phyloP scores from a whole-genome alignment of 64 coral and sea anemone genomes.

The Actinia tenebrosa region DNA sequence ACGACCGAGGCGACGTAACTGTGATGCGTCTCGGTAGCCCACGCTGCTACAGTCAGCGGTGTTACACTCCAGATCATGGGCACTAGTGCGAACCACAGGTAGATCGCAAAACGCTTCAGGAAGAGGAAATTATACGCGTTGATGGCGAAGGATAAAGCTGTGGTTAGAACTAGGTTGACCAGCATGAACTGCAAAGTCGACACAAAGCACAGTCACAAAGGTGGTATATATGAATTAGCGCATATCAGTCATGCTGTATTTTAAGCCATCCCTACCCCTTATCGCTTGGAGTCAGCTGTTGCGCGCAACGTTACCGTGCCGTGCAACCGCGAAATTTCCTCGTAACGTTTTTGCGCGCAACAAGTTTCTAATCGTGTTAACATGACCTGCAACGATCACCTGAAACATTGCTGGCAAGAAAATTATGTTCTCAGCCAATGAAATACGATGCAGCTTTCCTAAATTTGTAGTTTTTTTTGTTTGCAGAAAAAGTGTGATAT shows the following conservation, averaged over 20 bases:
- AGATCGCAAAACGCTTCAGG: conserved; percentile 68
- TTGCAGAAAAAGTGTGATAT: too few species aligned
- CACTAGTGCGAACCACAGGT: conserved; percentile 87
- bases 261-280: too few species aligned
- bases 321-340: too few species aligned
- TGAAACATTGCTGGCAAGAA: too few species aligned
- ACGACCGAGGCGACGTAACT: conserved; percentile 77
- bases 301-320: too few species aligned
- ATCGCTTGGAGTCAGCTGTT: too few species aligned
- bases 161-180: conserved; percentile 78
- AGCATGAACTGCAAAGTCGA: conserved; percentile 56
- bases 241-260: neutral
- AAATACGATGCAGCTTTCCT: too few species aligned
- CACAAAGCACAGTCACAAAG: neutral
- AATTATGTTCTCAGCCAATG: too few species aligned
- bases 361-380: too few species aligned
- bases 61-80: conserved; percentile 84
- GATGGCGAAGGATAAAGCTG: conserved; percentile 82
- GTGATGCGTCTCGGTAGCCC: conserved; percentile 92
- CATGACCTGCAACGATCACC: too few species aligned
- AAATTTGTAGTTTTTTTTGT: too few species aligned
- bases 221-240: neutral
- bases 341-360: too few species aligned
- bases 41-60: conserved; percentile 88
- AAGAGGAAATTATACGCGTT: conserved; percentile 96